A percentile compares a stretch with the other conserved stretches of the same genome.
Evolutionary conservation across 2,888 invertebrate species (phyloP).

Genomic region (Meghimatium bilineatum): DNA sequence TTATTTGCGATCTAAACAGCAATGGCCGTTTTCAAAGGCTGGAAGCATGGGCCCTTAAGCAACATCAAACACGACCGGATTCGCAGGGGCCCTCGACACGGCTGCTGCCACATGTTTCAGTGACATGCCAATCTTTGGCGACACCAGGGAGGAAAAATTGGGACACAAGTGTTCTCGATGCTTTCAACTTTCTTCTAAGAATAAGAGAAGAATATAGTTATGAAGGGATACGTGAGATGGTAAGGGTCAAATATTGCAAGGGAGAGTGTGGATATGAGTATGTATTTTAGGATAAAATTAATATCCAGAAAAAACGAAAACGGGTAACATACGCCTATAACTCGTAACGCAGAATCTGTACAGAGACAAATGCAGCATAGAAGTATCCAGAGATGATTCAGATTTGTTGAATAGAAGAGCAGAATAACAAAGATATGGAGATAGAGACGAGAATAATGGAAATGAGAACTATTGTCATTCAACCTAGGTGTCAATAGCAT

Average conservation of each 20-base stretch:
- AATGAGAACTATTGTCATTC: too few species aligned
- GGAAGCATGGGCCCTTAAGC: background rate
- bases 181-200: background rate
- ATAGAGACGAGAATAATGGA: too few species aligned
- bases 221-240: background rate
- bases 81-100: slow-evolving; percentile 5
- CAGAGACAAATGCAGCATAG: too few species aligned
- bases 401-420: too few species aligned
- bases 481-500: too few species aligned
- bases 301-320: too few species aligned
- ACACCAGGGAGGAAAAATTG: background rate
- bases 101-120: slow-evolving; percentile 2
- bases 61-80: slow-evolving; percentile 28
- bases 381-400: too few species aligned
- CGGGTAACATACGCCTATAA: too few species aligned
- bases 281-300: too few species aligned
- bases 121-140: slow-evolving; percentile 6
- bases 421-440: too few species aligned
- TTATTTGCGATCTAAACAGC: slow-evolving; percentile 31
- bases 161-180: background rate
- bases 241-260: background rate
- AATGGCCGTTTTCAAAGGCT: slow-evolving; percentile 15
- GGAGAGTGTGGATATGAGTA: background rate
- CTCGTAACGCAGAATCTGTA: too few species aligned
- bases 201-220: background rate